These are phyloP conservation scores for Lichenostomus cassidix DNA, from an alignment of 2,113 vertebrate genomes.

Conservation along the genomic window DNA sequence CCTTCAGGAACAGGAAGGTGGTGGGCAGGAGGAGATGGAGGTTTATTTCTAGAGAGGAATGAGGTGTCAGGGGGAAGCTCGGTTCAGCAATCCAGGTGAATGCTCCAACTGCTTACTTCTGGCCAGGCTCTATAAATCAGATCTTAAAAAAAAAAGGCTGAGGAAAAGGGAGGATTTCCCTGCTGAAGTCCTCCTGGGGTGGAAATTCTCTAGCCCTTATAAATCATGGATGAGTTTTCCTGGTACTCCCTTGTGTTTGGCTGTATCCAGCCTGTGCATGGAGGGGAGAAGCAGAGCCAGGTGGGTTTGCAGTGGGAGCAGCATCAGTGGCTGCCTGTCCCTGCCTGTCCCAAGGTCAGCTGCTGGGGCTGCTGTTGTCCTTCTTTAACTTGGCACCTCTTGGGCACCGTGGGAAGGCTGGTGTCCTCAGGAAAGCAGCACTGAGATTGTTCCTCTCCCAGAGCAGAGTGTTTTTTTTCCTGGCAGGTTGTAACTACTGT, in stretches of 20 bases:
- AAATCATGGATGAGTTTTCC: background rate
- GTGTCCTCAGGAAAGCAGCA: background rate
- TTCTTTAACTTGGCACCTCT: background rate
- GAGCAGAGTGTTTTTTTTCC: background rate
- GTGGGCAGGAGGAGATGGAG: background rate
- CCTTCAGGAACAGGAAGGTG: background rate
- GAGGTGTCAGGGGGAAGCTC: background rate
- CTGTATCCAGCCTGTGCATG: background rate
- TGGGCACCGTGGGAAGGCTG: fast-evolving
- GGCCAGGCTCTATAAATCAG: background rate
- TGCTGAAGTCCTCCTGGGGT: background rate
- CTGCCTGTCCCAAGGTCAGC: background rate
- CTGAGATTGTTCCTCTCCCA: background rate
- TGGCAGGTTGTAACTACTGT: constrained; percentile 49
- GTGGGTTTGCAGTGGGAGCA: background rate
- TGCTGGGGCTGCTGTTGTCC: background rate
- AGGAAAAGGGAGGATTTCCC: background rate
- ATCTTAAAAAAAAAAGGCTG: background rate
- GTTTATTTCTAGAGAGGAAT: background rate
- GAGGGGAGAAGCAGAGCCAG: fast-evolving
- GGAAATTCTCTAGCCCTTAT: background rate
- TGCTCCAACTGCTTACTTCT: background rate
- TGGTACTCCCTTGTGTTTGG: background rate
- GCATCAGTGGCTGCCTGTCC: background rate
- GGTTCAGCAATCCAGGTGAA: background rate